Evolutionary conservation across 2,888 invertebrate species (phyloP).

Genomic region (Acleris cristana): DNA sequence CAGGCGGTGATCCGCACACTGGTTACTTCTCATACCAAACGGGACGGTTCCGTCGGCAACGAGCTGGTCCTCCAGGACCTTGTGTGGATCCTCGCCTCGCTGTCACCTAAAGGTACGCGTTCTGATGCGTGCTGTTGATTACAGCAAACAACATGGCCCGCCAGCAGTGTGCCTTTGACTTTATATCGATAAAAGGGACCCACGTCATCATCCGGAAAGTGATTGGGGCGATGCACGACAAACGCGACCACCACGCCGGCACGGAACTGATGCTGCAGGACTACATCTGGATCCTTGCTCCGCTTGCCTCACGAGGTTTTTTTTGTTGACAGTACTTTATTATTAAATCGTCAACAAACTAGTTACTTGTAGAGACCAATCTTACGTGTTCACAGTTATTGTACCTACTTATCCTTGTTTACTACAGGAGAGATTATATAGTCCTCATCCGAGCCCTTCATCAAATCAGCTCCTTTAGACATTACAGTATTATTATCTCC

Average conservation of each 20-base stretch:
- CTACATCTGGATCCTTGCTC: slow-evolving; percentile 82
- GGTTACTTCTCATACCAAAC: slow-evolving; percentile 77
- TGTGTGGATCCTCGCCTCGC: slow-evolving; percentile 84
- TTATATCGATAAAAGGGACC: slow-evolving; percentile 78
- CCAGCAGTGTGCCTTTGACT: slow-evolving; percentile 76
- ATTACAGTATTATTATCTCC: too few relatives aligned
- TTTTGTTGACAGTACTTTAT: not conserved
- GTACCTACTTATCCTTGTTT: too few relatives aligned
- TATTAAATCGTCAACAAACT: too few relatives aligned
- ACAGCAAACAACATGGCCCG: slow-evolving; percentile 75
- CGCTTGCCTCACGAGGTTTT: slow-evolving; percentile 79
- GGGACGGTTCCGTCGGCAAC: slow-evolving; percentile 76
- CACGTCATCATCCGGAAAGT: slow-evolving; percentile 78
- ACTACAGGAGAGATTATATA: too few relatives aligned
- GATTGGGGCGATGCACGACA: slow-evolving; percentile 72
- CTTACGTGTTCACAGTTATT: too few relatives aligned
- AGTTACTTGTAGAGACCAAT: too few relatives aligned
- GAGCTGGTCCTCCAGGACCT: slow-evolving; percentile 84
- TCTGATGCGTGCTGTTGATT: slow-evolving; percentile 52
- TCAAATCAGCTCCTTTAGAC: too few relatives aligned
- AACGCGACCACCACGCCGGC: slow-evolving; percentile 70
- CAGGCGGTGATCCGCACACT: slow-evolving; percentile 83
- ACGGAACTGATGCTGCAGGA: slow-evolving; percentile 80
- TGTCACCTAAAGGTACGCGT: slow-evolving; percentile 80
- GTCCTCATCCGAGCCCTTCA: too few relatives aligned